Evolutionary conservation across 2,113 vertebrate species (phyloP), one percentile per base, ranked within the genome.

Genomic region (Anser brachyrhynchus): DNA sequence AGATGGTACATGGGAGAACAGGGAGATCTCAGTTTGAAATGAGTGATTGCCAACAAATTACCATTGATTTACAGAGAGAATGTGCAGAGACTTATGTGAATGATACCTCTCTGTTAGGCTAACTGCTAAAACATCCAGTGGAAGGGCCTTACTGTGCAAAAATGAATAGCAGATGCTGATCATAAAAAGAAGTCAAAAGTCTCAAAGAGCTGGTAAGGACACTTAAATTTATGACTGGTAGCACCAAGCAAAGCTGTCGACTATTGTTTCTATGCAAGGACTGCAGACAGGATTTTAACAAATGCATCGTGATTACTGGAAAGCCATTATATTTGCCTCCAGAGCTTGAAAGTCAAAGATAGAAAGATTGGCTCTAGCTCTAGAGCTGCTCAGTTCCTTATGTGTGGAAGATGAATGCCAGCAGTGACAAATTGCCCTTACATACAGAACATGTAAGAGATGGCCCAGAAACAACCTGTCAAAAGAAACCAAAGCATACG

Each of bases 321-420:
- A 94, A 92, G 62, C 55, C 20, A 28, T 46, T 4, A 1, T 61
- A 7, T 61, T 79, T 91, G 17, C 64, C 59, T 73, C 43, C 49
- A 90, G 82, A 46, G 37, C 57, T 69, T 1, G 4, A 70, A 85
- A 67, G 59, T 82, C 78, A 82, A 58, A 3, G 8, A 9, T 0
- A 54, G 84, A 64, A 84, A 82, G 19, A 46, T 0, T 55, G 41
- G 5, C 69, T 89, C 46, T 62, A n/a, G 44, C 12, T 55, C n/a
- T 18, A 51, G 61, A 64, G 21, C 61, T 67, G 59, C 39, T 87
- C 5, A 3, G 20, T 21, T 16, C 4, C 5, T 73, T 35, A 51
- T 0, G 0, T 19, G 54, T 44, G 51, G 76, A 62, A 89, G 41
- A 54, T 21, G 20, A 2, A 6, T 51, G 69, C 49, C 52, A 19